Evolutionary conservation across 2,888 invertebrate species (phyloP).

Genomic region (Agriopis aurantiaria): DNA sequence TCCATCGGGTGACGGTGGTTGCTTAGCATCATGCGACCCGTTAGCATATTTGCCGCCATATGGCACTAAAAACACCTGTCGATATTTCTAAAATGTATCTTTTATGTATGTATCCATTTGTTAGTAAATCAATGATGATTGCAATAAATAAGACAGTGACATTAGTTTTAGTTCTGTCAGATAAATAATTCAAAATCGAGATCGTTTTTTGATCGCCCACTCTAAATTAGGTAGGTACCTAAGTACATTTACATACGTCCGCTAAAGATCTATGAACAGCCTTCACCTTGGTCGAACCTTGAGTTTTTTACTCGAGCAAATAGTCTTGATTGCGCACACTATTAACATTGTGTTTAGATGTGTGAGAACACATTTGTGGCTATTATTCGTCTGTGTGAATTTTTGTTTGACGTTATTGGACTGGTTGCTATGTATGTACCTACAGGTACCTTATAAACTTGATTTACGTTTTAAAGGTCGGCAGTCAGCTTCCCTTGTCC

Average conservation of each 20-base stretch:
- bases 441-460: not conserved
- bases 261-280: slow-evolving; percentile 45
- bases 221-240: not conserved
- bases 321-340: slow-evolving; percentile 58
- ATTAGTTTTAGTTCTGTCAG: not conserved
- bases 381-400: slow-evolving; percentile 46
- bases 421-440: slow-evolving; percentile 15
- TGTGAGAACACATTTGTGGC: slow-evolving; percentile 58
- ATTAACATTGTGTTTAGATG: slow-evolving; percentile 60
- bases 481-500: too few species aligned
- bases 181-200: slow-evolving; percentile 4
- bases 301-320: slow-evolving; percentile 51
- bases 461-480: too few species aligned
- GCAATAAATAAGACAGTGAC: not conserved
- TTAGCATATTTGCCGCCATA: too few species aligned
- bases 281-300: slow-evolving; percentile 60
- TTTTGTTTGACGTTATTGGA: slow-evolving; percentile 11
- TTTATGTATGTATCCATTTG: too few species aligned
- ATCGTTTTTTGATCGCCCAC: not conserved
- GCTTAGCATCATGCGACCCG: too few species aligned
- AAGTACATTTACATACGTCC: slow-evolving; percentile 16
- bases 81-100: too few species aligned
- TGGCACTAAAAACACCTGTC: too few species aligned
- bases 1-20: too few species aligned
- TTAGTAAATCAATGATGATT: too few species aligned